Percentiles rank a stretch among this genome's conserved stretches.
Evolutionary conservation across 2,113 vertebrate genomes (phyloP).

Genomic region (Odocoileus virginianus): DNA sequence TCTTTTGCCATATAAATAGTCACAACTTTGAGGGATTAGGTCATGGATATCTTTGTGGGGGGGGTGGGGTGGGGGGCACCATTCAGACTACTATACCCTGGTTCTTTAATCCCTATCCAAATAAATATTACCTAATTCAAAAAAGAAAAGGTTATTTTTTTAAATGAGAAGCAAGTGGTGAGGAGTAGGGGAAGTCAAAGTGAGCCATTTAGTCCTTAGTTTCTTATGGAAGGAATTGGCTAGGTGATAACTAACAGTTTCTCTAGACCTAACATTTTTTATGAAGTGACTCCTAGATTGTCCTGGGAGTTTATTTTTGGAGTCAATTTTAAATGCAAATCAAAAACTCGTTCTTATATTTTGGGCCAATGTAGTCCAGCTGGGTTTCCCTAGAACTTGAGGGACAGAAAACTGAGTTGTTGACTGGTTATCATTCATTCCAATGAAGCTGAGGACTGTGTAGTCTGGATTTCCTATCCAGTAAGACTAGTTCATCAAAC

Average conservation of each 20-base stretch:
- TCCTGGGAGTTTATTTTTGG: slow-evolving; percentile 5
- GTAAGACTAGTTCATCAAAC: slow-evolving; percentile 13
- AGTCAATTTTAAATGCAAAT: not conserved
- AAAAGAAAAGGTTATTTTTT: slow-evolving; percentile 6
- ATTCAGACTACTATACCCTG: not conserved
- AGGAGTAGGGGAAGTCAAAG: not conserved
- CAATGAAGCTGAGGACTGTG: not conserved
- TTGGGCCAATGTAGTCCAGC: not conserved
- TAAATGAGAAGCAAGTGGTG: not conserved
- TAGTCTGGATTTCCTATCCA: slow-evolving; percentile 9
- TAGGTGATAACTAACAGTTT: not conserved
- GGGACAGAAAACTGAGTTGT: not conserved
- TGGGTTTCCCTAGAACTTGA: not conserved
- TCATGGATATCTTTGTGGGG: not conserved
- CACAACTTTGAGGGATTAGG: not conserved
- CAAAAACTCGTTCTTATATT: not conserved
- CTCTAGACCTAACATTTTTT: not conserved
- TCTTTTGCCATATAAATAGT: not conserved
- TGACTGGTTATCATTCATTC: not conserved
- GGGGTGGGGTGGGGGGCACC: not conserved
- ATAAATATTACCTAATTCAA: not conserved
- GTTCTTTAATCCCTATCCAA: not conserved
- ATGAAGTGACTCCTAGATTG: not conserved
- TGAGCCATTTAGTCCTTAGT: not conserved
- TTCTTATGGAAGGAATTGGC: not conserved